Evolutionary conservation across 2,113 vertebrate species (phyloP).

Genomic region (Agapornis roseicollis): DNA sequence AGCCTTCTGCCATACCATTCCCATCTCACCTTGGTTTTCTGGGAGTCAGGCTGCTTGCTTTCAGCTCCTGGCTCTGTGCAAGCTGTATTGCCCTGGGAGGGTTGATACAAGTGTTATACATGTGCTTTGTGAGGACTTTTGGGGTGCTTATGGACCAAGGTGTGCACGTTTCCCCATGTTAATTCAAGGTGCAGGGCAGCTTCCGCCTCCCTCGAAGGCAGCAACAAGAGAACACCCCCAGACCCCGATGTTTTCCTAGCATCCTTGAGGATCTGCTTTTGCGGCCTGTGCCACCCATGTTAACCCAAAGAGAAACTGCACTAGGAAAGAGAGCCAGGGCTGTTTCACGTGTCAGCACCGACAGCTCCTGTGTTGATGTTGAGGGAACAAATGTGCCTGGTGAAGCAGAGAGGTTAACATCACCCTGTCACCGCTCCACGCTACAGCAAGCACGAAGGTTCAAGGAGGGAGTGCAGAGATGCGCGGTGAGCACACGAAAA

Average conservation of each 20-base stretch:
- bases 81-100: not conserved
- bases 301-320: not conserved
- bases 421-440: not conserved
- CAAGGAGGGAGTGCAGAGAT: not conserved
- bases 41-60: rapidly evolving
- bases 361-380: constrained; percentile 3
- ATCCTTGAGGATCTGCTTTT: not conserved
- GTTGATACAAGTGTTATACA: not conserved
- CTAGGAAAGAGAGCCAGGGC: not conserved
- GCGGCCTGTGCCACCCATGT: not conserved
- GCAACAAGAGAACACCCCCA: not conserved
- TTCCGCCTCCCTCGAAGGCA: not conserved
- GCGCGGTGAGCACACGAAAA: not conserved
- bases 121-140: not conserved
- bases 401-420: constrained; percentile 11
- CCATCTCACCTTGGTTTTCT: not conserved
- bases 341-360: not conserved
- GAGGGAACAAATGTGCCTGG: not conserved
- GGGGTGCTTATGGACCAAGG: not conserved
- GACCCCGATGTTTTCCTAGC: not conserved
- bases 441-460: not conserved
- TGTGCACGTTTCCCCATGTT: rapidly evolving
- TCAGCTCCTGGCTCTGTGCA: not conserved
- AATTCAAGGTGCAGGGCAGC: not conserved
- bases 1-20: rapidly evolving